Conservation (phyloP, 2,888 invertebrate genomes). For the Elegia similella region DNA sequence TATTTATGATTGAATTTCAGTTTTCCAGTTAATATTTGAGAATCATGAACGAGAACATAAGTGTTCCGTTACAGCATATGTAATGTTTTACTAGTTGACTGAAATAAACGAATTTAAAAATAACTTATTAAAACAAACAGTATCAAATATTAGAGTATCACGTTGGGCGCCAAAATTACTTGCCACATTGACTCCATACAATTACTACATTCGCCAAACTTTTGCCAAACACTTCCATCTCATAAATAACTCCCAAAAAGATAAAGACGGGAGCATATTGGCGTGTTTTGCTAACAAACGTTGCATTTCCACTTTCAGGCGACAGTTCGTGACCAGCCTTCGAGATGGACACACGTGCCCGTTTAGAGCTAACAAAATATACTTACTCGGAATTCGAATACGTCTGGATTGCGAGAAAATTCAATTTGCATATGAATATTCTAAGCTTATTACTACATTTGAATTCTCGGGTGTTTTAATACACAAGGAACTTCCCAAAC, state of each 20-base stretch:
- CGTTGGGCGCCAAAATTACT: constrained; percentile 16
- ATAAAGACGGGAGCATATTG: background rate
- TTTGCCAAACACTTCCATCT: background rate
- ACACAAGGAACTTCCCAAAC: no score
- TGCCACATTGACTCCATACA: background rate
- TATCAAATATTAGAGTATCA: background rate
- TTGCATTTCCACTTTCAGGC: constrained; percentile 25
- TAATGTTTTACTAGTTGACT: no score
- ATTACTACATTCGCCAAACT: background rate
- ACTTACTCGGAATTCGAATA: constrained; percentile 38
- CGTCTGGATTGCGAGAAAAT: constrained; percentile 24
- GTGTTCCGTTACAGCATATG: no score
- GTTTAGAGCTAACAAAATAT: constrained; percentile 54
- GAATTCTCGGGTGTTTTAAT: background rate
- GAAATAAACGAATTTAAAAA: no score
- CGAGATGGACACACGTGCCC: constrained; percentile 53
- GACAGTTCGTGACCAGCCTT: constrained; percentile 67
- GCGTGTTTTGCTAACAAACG: background rate
- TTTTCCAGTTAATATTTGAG: no score
- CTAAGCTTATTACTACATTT: background rate
- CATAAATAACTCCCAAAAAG: background rate
- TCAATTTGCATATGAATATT: constrained; percentile 25
- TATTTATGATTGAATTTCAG: no score
- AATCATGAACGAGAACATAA: no score
- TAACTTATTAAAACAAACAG: background rate